Base-by-base conservation (phyloP, 2,888 invertebrate genomes). In the Dynastes hyllus region DNA sequence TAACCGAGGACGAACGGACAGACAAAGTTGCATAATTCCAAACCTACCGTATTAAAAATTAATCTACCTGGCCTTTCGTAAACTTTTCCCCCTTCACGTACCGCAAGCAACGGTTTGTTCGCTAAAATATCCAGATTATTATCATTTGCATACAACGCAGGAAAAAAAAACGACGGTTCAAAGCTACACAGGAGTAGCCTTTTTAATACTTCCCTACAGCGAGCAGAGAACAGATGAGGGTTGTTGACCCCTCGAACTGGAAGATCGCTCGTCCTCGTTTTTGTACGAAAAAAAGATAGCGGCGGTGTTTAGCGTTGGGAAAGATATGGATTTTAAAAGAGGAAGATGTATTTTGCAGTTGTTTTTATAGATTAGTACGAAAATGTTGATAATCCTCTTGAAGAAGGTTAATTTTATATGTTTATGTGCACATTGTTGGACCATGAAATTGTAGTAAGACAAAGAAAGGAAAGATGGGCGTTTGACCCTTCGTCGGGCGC, bases 31-130 rank as follows among this genome's bases (percentile, higher is more conserved):
- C 71, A 32, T 37, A 71, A 71, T 71, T 55, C 29, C 32, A 29
- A 55, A 71, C 55, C 32, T 32, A n/a, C 55, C 27, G 55, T 53
- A 71, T 71, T 71, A 71, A 71, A 55, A 71, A 71, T 53, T 71
- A 71, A 71, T 71, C 71, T 37, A 55, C 55, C 55, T 71, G 55
- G n/a, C 37, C 71, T 71, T 55, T 55, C 29, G 32, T 32, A 16
- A 66, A 66, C 40, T 66, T 66, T n/a, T 16, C 37, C 29, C 11
- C 29, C 29, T 2, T 63, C 45, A 11, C 45, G 45, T 45, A 45
- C 45, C 45, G 45, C 45, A 45, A 45, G 16, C 55, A 6, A 16
- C 55, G n/a, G 16, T 16, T 55, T 66, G 40, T 66, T 40, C 66
- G 66, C 37, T 66, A 66, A 66, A 40, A 66, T 66, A 37, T 66